phyloP scores from a whole-genome alignment of 1,140 invertebrate genomes.

The Panagrolaimus sp. region DNA sequence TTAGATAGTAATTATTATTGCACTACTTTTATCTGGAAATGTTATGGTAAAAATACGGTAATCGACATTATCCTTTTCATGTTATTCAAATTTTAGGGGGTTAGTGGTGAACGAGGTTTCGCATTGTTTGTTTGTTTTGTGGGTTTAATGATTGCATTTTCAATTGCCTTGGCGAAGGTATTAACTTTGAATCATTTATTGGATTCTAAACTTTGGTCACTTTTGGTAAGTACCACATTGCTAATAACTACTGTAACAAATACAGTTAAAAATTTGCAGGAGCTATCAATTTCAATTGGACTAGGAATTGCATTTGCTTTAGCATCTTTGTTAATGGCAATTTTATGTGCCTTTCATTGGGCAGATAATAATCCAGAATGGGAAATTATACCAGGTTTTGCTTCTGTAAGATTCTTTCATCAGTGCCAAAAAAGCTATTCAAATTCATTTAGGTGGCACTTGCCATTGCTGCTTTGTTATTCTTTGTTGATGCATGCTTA shows the following conservation, averaged over 20 bases:
- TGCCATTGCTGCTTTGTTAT: neutral
- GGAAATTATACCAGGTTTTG: constrained; percentile 27
- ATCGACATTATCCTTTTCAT: no score
- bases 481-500: constrained; percentile 20
- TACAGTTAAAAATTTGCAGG: constrained; percentile 14
- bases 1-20: constrained; percentile 24
- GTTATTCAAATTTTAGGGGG: neutral
- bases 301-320: constrained; percentile 24
- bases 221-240: constrained; percentile 23
- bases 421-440: neutral
- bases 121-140: constrained; percentile 23
- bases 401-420: constrained; percentile 19
- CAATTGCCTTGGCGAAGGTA: constrained; percentile 26
- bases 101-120: constrained; percentile 29
- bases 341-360: constrained; percentile 24
- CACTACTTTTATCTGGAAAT: constrained; percentile 18
- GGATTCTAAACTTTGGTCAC: constrained; percentile 15
- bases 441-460: no score
- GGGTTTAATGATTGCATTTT: constrained; percentile 25
- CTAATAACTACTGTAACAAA: neutral
- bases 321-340: constrained; percentile 19
- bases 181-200: constrained; percentile 14
- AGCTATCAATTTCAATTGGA: constrained; percentile 21
- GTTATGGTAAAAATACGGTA: constrained; percentile 10
- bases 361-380: constrained; percentile 26